Evolutionary conservation across 2,797 vertebrate genomes (phyloP).

Genomic region (Falco berigora): DNA sequence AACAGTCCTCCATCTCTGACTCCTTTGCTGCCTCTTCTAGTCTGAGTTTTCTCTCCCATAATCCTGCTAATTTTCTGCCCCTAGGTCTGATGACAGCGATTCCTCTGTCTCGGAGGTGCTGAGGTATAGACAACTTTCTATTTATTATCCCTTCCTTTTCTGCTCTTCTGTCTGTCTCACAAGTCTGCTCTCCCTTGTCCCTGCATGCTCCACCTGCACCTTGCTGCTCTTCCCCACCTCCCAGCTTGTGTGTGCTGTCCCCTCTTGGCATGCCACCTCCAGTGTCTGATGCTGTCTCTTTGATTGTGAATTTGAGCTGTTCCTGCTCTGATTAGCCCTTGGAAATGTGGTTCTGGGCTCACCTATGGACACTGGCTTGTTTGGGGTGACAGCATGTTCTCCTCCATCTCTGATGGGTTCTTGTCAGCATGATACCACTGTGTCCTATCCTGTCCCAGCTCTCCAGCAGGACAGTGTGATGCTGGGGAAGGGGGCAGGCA

Average conservation of each 20-base stretch:
- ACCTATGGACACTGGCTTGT: not conserved
- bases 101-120: slow-evolving; percentile 99
- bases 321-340: not conserved
- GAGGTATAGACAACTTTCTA: slow-evolving; percentile 93
- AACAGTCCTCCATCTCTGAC: slow-evolving; percentile 64
- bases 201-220: slow-evolving; percentile 26
- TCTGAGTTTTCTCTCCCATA: slow-evolving; percentile 75
- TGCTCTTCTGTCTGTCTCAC: slow-evolving; percentile 49
- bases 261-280: slow-evolving; percentile 1
- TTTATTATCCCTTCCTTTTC: slow-evolving; percentile 61
- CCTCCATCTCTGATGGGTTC: not conserved
- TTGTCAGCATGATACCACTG: not conserved
- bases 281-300: not conserved
- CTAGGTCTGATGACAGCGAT: slow-evolving; percentile 99
- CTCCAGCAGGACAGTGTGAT: not conserved
- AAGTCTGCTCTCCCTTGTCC: slow-evolving; percentile 63
- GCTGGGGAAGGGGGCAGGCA: not conserved
- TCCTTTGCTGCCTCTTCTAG: slow-evolving; percentile 36
- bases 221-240: not conserved
- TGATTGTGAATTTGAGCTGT: not conserved
- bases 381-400: slow-evolving; percentile 7
- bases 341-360: not conserved
- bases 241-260: slow-evolving; percentile 18
- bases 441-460: not conserved
- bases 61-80: slow-evolving; percentile 94